phyloP scores from a whole-genome alignment of 2,113 vertebrate genomes.

The Myotis davidii region DNA sequence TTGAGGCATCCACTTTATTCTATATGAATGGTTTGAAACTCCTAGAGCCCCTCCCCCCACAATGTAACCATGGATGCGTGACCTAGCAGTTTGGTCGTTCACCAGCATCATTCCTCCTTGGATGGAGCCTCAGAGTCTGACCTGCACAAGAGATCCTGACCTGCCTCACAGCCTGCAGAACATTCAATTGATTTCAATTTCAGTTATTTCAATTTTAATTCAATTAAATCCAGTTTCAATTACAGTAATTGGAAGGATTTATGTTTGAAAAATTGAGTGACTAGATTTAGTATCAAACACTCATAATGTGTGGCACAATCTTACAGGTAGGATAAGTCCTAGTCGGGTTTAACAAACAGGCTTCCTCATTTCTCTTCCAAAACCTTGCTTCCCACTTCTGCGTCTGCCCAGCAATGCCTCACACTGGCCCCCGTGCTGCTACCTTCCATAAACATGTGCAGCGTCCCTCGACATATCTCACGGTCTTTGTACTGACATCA shows the following conservation, averaged over 20 bases:
- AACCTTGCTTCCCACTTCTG: not conserved
- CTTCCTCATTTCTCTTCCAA: not conserved
- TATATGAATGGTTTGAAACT: not conserved
- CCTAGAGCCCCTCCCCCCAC: rapidly evolving
- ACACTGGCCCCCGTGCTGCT: not conserved
- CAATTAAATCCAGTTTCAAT: not conserved
- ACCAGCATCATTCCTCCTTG: not conserved
- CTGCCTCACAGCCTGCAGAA: not conserved
- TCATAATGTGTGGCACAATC: not conserved
- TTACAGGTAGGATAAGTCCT: not conserved
- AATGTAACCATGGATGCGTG: not conserved
- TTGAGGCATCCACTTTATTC: not conserved
- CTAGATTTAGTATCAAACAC: not conserved
- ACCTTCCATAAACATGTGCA: not conserved
- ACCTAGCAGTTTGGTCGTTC: not conserved
- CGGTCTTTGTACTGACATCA: not conserved
- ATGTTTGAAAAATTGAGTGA: not conserved
- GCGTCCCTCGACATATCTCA: not conserved
- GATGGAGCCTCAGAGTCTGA: not conserved
- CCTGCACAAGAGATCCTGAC: not conserved
- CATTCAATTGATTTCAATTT: conserved; percentile 1
- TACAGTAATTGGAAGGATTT: not conserved
- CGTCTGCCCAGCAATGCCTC: not conserved
- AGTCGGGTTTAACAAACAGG: not conserved
- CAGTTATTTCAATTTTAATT: not conserved